Evolutionary conservation across 2,797 vertebrate genomes (phyloP).

Genomic region (Macroramphosus scolopax): DNA sequence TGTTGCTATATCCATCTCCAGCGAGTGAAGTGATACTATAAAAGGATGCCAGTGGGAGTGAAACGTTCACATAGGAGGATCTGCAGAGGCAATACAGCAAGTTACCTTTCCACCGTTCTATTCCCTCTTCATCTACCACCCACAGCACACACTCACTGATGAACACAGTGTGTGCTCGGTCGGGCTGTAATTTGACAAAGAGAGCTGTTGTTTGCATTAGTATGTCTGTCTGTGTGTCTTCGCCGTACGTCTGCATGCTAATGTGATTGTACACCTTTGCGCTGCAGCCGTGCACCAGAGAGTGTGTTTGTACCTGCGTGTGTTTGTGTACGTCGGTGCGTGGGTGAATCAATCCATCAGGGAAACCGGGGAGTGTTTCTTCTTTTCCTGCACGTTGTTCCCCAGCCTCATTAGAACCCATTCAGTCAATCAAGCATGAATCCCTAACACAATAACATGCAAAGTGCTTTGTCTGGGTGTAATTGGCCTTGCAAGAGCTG

Average conservation of each 20-base stretch:
- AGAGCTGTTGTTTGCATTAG: conserved; percentile 10
- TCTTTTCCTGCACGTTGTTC: conserved; percentile 49
- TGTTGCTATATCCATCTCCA: conserved; percentile 61
- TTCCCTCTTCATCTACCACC: conserved; percentile 49
- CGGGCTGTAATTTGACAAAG: conserved; percentile 12
- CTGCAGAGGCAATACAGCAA: conserved; percentile 48
- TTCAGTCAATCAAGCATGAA: conserved; percentile 77
- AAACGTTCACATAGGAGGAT: conserved; percentile 47
- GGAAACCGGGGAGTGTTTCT: conserved; percentile 53
- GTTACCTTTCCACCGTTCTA: conserved; percentile 45
- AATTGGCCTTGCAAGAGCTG: conserved; percentile 70
- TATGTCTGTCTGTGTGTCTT: conserved; percentile 2
- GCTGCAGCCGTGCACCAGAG: conserved; percentile 15
- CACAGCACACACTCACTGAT: conserved; percentile 40
- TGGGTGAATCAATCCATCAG: conserved; percentile 57
- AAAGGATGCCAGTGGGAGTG: conserved; percentile 64
- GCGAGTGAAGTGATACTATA: conserved; percentile 62
- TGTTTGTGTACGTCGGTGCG: conserved; percentile 13
- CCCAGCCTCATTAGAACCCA: conserved; percentile 72
- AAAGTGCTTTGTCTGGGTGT: conserved; percentile 74
- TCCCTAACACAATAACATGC: conserved; percentile 75
- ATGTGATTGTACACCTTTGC: conserved; percentile 32
- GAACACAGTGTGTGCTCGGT: conserved; percentile 13
- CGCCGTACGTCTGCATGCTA: conserved; percentile 10
- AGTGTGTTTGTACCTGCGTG: conserved; percentile 18